Evolutionary conservation across 2,888 invertebrate species (phyloP).

Genomic region (Morpho helenor): DNA sequence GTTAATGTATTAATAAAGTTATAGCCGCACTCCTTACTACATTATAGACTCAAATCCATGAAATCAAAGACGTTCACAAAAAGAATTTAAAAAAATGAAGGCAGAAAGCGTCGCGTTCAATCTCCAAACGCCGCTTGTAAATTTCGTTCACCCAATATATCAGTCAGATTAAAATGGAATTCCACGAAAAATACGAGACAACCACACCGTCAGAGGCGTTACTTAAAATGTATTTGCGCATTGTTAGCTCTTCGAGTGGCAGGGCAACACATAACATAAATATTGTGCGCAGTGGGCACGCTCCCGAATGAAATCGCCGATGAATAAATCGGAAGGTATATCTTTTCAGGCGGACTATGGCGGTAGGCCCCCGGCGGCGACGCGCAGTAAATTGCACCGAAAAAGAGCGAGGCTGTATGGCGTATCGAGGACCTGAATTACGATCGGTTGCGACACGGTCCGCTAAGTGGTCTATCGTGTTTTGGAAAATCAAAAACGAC

Average conservation of each 20-base stretch:
- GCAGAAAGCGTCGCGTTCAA: slow-evolving; percentile 8
- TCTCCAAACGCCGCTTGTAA: slow-evolving; percentile 19
- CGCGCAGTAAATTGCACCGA: slow-evolving; percentile 68
- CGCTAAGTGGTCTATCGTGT: slow-evolving; percentile 77
- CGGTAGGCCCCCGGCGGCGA: slow-evolving; percentile 57
- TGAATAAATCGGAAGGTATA: slow-evolving; percentile 59
- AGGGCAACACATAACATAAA: slow-evolving; percentile 61
- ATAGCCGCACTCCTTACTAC: too few species aligned
- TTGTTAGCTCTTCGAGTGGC: slow-evolving; percentile 61
- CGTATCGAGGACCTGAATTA: slow-evolving; percentile 69
- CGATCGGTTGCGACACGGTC: slow-evolving; percentile 60
- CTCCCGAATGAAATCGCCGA: slow-evolving; percentile 62
- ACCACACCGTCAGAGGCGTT: slow-evolving; percentile 55
- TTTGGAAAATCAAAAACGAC: slow-evolving; percentile 61
- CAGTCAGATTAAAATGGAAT: slow-evolving; percentile 53
- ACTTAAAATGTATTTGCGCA: slow-evolving; percentile 65
- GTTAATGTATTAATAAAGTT: too few species aligned
- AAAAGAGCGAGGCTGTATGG: slow-evolving; percentile 67
- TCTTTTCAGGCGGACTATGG: slow-evolving; percentile 55
- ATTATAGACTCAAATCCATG: too few species aligned
- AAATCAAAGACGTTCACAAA: background rate
- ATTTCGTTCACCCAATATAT: slow-evolving; percentile 26
- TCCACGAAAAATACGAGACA: slow-evolving; percentile 59
- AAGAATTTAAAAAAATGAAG: slow-evolving; percentile 2
- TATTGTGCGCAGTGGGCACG: slow-evolving; percentile 61